Conservation (phyloP, 2,113 vertebrate species). For the Phocoena sinus region DNA sequence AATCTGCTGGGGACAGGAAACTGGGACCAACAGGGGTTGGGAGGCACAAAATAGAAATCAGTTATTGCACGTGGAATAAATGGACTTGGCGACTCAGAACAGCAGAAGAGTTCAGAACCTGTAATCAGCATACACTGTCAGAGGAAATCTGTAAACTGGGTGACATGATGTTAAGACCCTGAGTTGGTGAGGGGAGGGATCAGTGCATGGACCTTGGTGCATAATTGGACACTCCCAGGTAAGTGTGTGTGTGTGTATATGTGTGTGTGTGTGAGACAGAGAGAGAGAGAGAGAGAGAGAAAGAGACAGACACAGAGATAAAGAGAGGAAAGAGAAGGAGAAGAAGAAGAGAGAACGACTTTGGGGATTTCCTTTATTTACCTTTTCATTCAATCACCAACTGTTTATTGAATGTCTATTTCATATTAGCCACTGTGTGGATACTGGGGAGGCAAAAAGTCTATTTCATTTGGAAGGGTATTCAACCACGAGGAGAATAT, state of each 20-base stretch:
- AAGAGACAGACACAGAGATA: background rate
- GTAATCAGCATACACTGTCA: background rate
- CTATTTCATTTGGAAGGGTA: background rate
- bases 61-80: background rate
- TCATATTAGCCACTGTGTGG: background rate
- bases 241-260: background rate
- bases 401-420: background rate
- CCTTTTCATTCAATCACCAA: background rate
- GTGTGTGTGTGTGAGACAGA: too few relatives aligned
- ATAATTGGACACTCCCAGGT: background rate
- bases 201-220: background rate
- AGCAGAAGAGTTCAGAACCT: background rate
- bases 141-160: background rate
- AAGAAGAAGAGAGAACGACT: background rate
- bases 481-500: background rate
- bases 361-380: background rate
- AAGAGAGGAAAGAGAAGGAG: background rate
- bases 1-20: background rate
- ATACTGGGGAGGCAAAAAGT: background rate
- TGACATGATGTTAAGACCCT: background rate
- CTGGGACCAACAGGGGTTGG: background rate
- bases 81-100: background rate
- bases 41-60: background rate
- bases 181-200: background rate
- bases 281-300: background rate